phyloP scores from a whole-genome alignment of 2,113 vertebrate species.

The Potamarius usumacintae region DNA sequence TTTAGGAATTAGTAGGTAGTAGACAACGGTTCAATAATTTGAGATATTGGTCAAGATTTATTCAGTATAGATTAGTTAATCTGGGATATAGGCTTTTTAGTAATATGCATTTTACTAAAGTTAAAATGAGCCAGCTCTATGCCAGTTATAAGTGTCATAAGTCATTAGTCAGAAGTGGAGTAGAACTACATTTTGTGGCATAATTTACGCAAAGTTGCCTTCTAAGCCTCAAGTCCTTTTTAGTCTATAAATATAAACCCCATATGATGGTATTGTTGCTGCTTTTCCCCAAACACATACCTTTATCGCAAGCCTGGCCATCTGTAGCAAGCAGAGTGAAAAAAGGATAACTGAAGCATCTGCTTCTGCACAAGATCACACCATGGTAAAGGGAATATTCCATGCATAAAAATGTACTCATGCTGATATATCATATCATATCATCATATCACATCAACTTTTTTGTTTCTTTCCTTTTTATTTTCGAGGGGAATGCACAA shows the following conservation, averaged over 20 bases:
- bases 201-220: neutral
- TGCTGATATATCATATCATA: neutral
- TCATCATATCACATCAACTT: neutral
- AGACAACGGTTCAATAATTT: neutral
- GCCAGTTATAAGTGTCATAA: neutral
- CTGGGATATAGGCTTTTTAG: neutral
- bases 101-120: too few species aligned
- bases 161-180: neutral
- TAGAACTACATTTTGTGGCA: neutral
- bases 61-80: neutral
- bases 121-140: too few species aligned
- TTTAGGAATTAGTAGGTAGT: neutral
- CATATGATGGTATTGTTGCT: neutral
- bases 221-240: neutral
- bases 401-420: neutral
- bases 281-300: constrained; percentile 69
- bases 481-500: neutral
- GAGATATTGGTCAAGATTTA: neutral
- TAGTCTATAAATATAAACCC: neutral
- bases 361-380: constrained; percentile 2
- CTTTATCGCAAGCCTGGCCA: constrained; percentile 86
- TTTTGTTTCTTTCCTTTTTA: too few species aligned
- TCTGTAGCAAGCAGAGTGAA: constrained; percentile 85
- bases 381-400: neutral
- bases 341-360: constrained; percentile 53